phyloP scores from a whole-genome alignment of 1,140 invertebrate genomes.

The Drosophila neocordata region DNA sequence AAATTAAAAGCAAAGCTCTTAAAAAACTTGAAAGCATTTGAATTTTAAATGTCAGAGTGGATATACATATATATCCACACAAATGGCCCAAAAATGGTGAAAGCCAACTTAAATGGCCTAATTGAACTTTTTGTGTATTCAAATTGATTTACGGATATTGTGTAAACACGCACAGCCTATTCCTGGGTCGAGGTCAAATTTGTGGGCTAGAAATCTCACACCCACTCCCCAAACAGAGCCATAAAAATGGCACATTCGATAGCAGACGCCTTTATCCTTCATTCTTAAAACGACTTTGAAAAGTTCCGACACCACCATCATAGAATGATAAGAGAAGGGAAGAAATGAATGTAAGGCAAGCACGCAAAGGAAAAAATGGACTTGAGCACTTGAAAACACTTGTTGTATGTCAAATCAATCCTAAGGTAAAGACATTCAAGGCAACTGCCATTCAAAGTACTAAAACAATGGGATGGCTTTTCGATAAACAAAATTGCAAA shows the following conservation, averaged over 20 bases:
- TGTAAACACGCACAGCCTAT: conserved; percentile 58
- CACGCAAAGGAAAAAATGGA: conserved; percentile 56
- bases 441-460: conserved; percentile 37
- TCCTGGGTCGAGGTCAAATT: conserved; percentile 69
- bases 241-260: conserved; percentile 61
- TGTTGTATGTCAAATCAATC: conserved; percentile 64
- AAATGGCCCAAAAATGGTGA: conserved; percentile 22
- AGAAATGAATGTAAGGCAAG: conserved; percentile 56
- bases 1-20: too few species aligned
- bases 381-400: conserved; percentile 70
- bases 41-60: conserved; percentile 6
- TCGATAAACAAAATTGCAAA: conserved; percentile 45
- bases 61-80: too few species aligned
- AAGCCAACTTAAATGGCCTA: conserved; percentile 21
- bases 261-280: conserved; percentile 35
- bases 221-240: conserved; percentile 33
- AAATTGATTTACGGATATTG: conserved; percentile 47
- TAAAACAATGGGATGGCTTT: conserved; percentile 41
- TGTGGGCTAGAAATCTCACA: conserved; percentile 54
- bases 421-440: conserved; percentile 49
- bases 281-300: conserved; percentile 60
- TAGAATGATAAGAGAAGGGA: conserved; percentile 2
- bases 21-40: too few species aligned
- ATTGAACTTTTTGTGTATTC: conserved; percentile 36
- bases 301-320: conserved; percentile 50